Percentiles rank a stretch among this genome's conserved stretches.
phyloP scores from a whole-genome alignment of 2,113 vertebrate species.

The Campylomormyrus tamandua region DNA sequence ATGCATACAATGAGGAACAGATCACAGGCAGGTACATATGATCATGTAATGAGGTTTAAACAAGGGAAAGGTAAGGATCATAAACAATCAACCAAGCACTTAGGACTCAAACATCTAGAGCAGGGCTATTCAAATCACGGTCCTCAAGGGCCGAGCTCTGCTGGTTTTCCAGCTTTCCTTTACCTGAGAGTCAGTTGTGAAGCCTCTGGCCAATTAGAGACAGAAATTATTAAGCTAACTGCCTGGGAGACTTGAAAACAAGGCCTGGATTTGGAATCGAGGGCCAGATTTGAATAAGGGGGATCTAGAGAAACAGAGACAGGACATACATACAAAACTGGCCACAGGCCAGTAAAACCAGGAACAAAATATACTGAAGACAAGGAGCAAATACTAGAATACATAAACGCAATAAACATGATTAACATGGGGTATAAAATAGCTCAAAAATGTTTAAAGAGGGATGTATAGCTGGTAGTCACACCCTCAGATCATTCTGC shows the following conservation, averaged over 20 bases:
- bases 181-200: no score
- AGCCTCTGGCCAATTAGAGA: no score
- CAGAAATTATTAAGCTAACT: no score
- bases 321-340: not conserved
- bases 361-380: not conserved
- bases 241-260: no score
- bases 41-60: not conserved
- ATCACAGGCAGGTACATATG: not conserved
- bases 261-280: no score
- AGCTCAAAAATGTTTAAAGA: not conserved
- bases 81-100: not conserved
- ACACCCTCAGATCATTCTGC: not conserved
- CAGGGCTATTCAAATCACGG: no score
- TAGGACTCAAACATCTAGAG: not conserved
- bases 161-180: no score
- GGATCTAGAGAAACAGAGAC: not conserved
- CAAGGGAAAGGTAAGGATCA: not conserved
- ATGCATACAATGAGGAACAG: not conserved
- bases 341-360: not conserved
- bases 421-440: not conserved
- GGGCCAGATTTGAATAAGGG: no score
- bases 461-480: not conserved
- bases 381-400: not conserved
- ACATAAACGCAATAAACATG: not conserved
- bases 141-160: no score